Conservation (phyloP, 2,888 invertebrate genomes). For the Micoletzkya japonica region DNA sequence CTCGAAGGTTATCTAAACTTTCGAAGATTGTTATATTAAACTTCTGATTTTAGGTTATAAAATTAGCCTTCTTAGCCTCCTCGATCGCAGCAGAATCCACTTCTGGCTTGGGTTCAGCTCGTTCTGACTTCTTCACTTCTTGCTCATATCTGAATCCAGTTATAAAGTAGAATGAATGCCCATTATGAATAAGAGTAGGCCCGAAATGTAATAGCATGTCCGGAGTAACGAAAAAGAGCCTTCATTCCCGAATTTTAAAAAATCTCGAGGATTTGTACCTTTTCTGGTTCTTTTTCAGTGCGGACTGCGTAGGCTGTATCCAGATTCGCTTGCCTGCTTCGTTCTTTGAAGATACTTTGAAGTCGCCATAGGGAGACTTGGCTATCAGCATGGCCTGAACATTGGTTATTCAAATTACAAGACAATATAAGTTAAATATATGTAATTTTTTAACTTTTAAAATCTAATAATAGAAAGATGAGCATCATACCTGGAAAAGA, state of each 20-base stretch:
- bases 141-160: slow-evolving; percentile 35
- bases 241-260: no score
- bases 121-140: slow-evolving; percentile 44
- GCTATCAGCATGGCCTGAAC: slow-evolving; percentile 52
- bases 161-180: not conserved
- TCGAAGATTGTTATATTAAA: no score
- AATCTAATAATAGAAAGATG: no score
- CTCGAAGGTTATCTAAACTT: not conserved
- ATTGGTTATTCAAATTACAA: no score
- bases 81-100: slow-evolving; percentile 75
- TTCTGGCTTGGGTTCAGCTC: slow-evolving; percentile 79
- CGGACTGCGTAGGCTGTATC: slow-evolving; percentile 85
- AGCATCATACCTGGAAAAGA: no score
- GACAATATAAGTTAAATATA: no score
- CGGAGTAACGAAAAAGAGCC: no score
- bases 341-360: slow-evolving; percentile 37
- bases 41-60: not conserved
- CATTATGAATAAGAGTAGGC: not conserved
- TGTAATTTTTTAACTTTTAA: no score
- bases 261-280: slow-evolving; percentile 73
- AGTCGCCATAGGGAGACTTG: slow-evolving; percentile 37
- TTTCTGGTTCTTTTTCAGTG: slow-evolving; percentile 89
- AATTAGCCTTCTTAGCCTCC: slow-evolving; percentile 78
- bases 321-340: slow-evolving; percentile 67
- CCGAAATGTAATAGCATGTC: not conserved